A percentile compares a stretch with the other conserved stretches of the same genome.
Conservation (phyloP, 1,140 invertebrate species). For the Pararge aegeria region DNA sequence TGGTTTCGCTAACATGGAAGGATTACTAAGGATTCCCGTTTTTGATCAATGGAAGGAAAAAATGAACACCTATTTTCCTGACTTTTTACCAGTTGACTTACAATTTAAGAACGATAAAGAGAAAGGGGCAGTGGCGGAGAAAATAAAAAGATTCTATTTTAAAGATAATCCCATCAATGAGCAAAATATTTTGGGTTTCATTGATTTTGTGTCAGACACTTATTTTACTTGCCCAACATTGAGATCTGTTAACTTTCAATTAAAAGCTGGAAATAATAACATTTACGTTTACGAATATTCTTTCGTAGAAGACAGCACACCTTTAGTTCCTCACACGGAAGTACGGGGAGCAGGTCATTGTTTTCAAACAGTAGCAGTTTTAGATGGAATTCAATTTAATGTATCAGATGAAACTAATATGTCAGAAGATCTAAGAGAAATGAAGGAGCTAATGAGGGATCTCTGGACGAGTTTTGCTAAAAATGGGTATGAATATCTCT, state of each 20-base stretch:
- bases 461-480: conserved; percentile 34
- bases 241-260: conserved; percentile 35
- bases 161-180: conserved; percentile 30
- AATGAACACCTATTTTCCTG: conserved; percentile 56
- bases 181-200: conserved; percentile 40
- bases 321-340: conserved; percentile 35
- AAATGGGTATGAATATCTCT: conserved; percentile 24
- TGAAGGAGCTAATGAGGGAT: conserved; percentile 28
- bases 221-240: conserved; percentile 44
- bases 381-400: conserved; percentile 30
- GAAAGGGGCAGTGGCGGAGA: conserved; percentile 31
- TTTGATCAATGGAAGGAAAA: conserved; percentile 46
- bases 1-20: conserved; percentile 55
- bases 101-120: conserved; percentile 37
- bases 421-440: conserved; percentile 20
- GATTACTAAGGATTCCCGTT: conserved; percentile 32
- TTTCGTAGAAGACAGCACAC: conserved; percentile 35
- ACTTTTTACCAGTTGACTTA: conserved; percentile 50
- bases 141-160: conserved; percentile 43
- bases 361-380: conserved; percentile 33
- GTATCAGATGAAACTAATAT: conserved; percentile 11
- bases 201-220: conserved; percentile 51
- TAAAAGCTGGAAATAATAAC: conserved; percentile 38
- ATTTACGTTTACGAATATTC: conserved; percentile 56
- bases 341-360: conserved; percentile 43